A percentile compares a stretch with the other conserved stretches of the same genome.
Conservation (phyloP, 2,113 vertebrate species). For the Isurus oxyrinchus region DNA sequence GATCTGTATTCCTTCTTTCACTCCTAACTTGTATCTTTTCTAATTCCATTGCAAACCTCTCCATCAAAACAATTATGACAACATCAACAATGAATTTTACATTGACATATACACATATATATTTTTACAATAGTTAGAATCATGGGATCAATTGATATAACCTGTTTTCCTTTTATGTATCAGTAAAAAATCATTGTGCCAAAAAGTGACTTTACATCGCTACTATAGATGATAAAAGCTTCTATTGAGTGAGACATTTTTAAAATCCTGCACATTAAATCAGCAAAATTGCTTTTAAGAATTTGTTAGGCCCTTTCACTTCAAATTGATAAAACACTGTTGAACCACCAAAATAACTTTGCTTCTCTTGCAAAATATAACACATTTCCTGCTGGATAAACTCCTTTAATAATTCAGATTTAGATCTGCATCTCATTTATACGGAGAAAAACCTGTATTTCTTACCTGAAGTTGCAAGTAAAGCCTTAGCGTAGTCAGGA, state of each 20-base stretch:
- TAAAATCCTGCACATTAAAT: not conserved
- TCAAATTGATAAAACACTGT: not conserved
- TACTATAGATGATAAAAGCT: not conserved
- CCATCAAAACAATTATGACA: not conserved
- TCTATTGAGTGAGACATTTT: not conserved
- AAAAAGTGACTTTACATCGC: not conserved
- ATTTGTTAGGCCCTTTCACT: not conserved
- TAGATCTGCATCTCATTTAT: not conserved
- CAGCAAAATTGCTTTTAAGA: not conserved
- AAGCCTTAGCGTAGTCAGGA: conserved; percentile 65
- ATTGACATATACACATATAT: not conserved
- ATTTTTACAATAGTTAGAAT: not conserved
- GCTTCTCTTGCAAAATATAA: not conserved
- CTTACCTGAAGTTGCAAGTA: conserved; percentile 51
- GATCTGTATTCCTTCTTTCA: not conserved
- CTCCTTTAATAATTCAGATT: not conserved
- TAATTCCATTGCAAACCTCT: not conserved
- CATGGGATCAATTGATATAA: not conserved
- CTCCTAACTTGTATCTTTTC: not conserved
- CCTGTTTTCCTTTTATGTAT: not conserved
- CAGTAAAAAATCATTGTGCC: not conserved
- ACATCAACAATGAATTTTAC: not conserved
- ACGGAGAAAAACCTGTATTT: not conserved
- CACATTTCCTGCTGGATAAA: not conserved
- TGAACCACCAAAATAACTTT: not conserved